Conservation (phyloP, 1,140 invertebrate genomes). For the Diprion similis region DNA sequence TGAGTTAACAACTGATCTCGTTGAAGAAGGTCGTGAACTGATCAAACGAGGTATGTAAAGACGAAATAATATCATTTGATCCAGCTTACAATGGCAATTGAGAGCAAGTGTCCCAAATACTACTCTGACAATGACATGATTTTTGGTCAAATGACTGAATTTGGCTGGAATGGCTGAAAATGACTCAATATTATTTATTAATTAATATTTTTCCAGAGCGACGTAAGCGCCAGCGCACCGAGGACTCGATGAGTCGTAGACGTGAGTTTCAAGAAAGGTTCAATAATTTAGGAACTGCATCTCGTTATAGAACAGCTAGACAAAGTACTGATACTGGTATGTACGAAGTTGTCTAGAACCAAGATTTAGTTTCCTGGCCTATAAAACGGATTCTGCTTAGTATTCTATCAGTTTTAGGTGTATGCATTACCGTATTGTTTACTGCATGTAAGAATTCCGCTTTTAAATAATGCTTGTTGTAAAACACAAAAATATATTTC, state of each 20-base stretch:
- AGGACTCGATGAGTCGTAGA: conserved; percentile 77
- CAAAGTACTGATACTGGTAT: conserved; percentile 64
- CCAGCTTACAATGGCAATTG: conserved; percentile 2
- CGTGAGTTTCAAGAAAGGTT: conserved; percentile 76
- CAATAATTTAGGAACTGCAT: conserved; percentile 57
- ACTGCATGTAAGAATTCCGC: too few species aligned
- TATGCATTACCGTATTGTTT: too few species aligned
- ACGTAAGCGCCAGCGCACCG: conserved; percentile 78
- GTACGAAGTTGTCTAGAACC: conserved; percentile 2
- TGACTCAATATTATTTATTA: conserved; percentile 23
- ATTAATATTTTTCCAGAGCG: conserved; percentile 67
- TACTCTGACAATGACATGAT: not conserved
- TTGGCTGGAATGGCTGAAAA: conserved; percentile 19
- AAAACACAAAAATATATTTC: too few species aligned
- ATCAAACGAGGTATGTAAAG: conserved; percentile 76
- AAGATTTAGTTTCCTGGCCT: not conserved
- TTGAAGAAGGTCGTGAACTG: conserved; percentile 92
- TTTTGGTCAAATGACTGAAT: conserved; percentile 16
- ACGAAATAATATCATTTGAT: not conserved
- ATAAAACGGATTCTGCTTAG: too few species aligned
- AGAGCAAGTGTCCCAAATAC: conserved; percentile 14
- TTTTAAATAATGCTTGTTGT: too few species aligned
- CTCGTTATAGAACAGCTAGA: conserved; percentile 62
- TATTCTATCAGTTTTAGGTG: too few species aligned
- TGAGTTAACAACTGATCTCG: conserved; percentile 89